Base-by-base conservation (phyloP, 2,888 invertebrate species). In the Muscina levida region DNA sequence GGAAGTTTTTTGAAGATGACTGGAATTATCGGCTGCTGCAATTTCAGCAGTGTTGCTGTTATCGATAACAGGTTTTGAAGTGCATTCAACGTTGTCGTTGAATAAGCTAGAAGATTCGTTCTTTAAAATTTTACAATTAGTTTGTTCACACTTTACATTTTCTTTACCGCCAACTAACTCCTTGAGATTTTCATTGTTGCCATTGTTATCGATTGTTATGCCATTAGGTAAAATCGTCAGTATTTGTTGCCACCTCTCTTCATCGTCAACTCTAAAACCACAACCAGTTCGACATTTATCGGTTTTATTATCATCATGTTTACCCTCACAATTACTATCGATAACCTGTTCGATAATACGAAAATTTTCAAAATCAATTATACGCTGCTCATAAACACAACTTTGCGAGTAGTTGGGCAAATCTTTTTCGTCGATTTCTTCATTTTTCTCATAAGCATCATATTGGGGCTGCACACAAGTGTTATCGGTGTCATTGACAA, bases 281-380 rank as follows among this genome's bases (percentile, higher is more conserved):
- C 31, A 31, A 31, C 8, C 31, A 31, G 4, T 31, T 2, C 73
- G 51, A 17, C 76, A 78, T 56, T 76, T 78, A 17, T 56, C 62
- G 15, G 42, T 31, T 22, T 72, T 71, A 4, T 42, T 37, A 1
- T 53, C 56, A 0, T 68, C 72, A 56, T 78, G 81, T 37, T 79
- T 82, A 6, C 77, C 78, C 19, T 73, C 73, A 37, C 75, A 76
- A 65, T 82, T 85, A 72, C 86, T 88, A 66, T 88, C 88, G 83
- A 88, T 87, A 37, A 88, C 88, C 71, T 88, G 88, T 72, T 88
- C 88, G 77, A 88, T 88, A 2, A 88, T 88, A 31, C 88, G 86
- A 73, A 88, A 82, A 75, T 88, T 88, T 72, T 88, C 88, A 71
- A 87, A 88, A 72, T 88, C 88, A 37, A 88, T 86, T 13, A 88